Evolutionary conservation across 2,888 invertebrate species (phyloP), one percentile per base, ranked within the genome.

Genomic region (Orthosia gothica): DNA sequence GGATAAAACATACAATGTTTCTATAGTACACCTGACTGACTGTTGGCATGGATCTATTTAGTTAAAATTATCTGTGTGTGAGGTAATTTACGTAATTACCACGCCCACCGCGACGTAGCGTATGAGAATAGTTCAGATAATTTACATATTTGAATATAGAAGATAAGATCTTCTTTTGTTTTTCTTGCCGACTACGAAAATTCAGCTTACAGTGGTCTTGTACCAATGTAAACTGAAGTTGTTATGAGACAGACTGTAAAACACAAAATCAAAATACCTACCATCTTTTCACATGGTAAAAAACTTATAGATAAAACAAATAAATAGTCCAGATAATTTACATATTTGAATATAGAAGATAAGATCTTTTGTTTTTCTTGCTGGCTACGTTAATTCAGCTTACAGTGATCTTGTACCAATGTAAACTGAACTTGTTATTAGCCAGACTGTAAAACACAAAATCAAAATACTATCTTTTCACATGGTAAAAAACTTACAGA

Each of bases 81-180:
- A 83, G 75, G 62, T 80, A 86, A 83, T 75, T 71, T 69, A 78
- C 70, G 72, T 72, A 84, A 81, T 74, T 59, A 77, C 70, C 79
- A 78, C 83, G 57, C 76, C 79, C 68, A 75, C 76, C 9, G 59
- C 59, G 45, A 74, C 71, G 59, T 55, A 55, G 62, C 32, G 5
- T 55, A n/a, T 68, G 11, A 20, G 47, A 58, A n/a, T 57, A 23
- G 26, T 23, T 5, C 47, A 63, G 2, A 57, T 5, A 62, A 62
- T 52, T 70, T 40, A 32, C 5, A 32, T 40, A 40, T 40, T 15
- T 58, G 45, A 49, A 64, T 40, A 59, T 23, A 26, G 52, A 77
- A 45, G 45, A 50, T 13, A 32, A 18, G 2, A 20, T 52, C 52
- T 50, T 52, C 52, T 50, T 47, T 70, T 23, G 20, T 76, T 62